phyloP scores from a whole-genome alignment of 2,113 vertebrate genomes.

The Phyllopteryx taeniolatus region DNA sequence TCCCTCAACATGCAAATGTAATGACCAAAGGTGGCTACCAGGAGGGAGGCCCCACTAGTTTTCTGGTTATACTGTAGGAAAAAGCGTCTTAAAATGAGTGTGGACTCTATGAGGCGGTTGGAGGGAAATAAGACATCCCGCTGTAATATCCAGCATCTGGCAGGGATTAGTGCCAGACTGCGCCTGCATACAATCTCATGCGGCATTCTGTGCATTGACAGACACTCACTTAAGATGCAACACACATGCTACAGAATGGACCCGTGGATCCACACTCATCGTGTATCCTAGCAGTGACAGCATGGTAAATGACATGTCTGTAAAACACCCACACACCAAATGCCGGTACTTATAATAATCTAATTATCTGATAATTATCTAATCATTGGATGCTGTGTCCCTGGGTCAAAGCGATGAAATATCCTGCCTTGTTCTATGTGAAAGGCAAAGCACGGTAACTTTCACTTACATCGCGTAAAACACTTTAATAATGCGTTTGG shows the following conservation, averaged over 20 bases:
- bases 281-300: neutral
- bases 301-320: neutral
- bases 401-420: too few relatives aligned
- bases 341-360: too few relatives aligned
- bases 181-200: conserved; percentile 23
- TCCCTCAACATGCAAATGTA: conserved; percentile 31
- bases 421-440: too few relatives aligned
- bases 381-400: too few relatives aligned
- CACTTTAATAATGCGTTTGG: too few relatives aligned
- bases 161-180: conserved; percentile 55
- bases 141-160: conserved; percentile 55
- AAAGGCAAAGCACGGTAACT: too few relatives aligned
- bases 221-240: conserved; percentile 19
- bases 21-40: conserved; percentile 13
- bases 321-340: too few relatives aligned
- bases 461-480: too few relatives aligned
- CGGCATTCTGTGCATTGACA: conserved; percentile 22
- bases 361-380: too few relatives aligned
- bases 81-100: neutral
- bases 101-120: neutral
- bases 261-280: neutral
- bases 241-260: conserved; percentile 3
- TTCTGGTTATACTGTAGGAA: neutral
- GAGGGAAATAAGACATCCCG: conserved; percentile 22
- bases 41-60: neutral